Conservation (phyloP, 2,113 vertebrate genomes). For the Ictalurus punctatus region DNA sequence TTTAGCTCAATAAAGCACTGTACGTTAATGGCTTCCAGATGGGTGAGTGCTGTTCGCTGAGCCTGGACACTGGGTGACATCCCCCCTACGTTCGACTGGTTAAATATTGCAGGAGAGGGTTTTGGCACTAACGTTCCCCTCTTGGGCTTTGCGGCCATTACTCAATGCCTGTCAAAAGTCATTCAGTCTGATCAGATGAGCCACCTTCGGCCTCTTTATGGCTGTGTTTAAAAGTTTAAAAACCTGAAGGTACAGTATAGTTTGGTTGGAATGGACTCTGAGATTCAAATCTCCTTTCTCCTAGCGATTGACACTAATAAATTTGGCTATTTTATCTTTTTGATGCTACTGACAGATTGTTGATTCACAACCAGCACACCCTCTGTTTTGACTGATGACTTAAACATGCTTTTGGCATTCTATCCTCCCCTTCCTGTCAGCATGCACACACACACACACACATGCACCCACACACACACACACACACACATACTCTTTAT, state of each 20-base stretch:
- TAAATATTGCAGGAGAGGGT: conserved; percentile 42
- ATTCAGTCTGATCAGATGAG: conserved; percentile 49
- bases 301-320: conserved; percentile 12
- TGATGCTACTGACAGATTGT: conserved; percentile 24
- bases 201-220: conserved; percentile 41
- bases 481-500: no score
- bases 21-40: conserved; percentile 66
- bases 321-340: conserved; percentile 33
- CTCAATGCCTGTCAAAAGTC: conserved; percentile 58
- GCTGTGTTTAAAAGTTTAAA: conserved; percentile 33
- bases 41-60: conserved; percentile 32
- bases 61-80: conserved; percentile 52
- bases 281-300: conserved; percentile 9
- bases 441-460: conserved; percentile 12
- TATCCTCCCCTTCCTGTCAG: conserved; percentile 3
- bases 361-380: conserved; percentile 27
- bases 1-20: conserved; percentile 57
- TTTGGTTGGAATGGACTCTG: conserved; percentile 16
- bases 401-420: conserved; percentile 33
- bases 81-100: conserved; percentile 49
- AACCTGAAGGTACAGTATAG: conserved; percentile 27
- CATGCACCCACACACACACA: not conserved
- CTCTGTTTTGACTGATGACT: conserved; percentile 37
- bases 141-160: conserved; percentile 55
- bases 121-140: conserved; percentile 42